Conservation (phyloP, 2,888 invertebrate species). For the Chorisops tibialis region DNA sequence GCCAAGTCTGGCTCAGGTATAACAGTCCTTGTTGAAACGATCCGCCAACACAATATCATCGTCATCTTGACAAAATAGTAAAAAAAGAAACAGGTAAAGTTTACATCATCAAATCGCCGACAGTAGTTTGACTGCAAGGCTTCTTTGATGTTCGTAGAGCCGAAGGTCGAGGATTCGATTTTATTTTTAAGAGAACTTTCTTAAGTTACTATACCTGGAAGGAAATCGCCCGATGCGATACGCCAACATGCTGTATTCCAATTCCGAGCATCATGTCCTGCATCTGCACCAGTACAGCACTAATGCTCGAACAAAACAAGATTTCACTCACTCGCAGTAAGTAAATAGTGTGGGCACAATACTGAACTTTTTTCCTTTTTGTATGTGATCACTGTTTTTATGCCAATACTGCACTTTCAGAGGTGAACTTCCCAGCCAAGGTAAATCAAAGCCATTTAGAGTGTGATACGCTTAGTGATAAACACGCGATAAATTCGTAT, state of each 20-base stretch:
- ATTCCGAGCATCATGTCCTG: not conserved
- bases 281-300: not conserved
- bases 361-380: conserved; percentile 5
- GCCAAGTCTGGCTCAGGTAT: no score
- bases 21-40: no score
- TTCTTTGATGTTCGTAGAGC: no score
- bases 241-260: conserved; percentile 8
- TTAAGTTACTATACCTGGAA: conserved; percentile 2
- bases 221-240: conserved; percentile 4
- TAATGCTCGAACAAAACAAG: not conserved
- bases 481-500: not conserved
- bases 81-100: no score
- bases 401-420: not conserved
- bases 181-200: no score
- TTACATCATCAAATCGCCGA: no score
- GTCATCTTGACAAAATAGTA: no score
- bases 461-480: not conserved
- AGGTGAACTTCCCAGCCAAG: no score
- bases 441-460: no score
- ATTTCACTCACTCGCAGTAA: not conserved
- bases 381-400: conserved; percentile 6
- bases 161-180: no score
- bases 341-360: conserved; percentile 1
- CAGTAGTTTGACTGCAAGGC: no score
- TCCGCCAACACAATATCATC: no score